Evolutionary conservation across 2,888 invertebrate species (phyloP).

Genomic region (Brachynemurus nebulosus): DNA sequence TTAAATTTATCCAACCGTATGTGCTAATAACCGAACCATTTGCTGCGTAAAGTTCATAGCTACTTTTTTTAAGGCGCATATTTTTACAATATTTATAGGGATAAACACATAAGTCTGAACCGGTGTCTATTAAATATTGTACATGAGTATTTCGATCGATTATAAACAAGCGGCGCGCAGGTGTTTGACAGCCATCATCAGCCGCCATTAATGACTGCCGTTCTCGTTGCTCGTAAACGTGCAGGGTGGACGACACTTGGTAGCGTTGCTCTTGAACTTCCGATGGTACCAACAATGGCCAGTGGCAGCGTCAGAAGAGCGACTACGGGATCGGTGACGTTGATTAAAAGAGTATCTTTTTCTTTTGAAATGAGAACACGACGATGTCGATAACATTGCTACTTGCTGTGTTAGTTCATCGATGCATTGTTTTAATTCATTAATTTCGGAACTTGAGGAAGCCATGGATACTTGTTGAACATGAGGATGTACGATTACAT

Average conservation of each 20-base stretch:
- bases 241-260: no score
- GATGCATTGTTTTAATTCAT: background rate
- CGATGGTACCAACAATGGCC: no score
- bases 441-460: background rate
- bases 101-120: conserved; percentile 11
- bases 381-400: background rate
- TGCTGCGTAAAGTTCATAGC: background rate
- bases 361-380: no score
- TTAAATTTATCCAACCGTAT: background rate
- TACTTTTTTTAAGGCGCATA: no score
- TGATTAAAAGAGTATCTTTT: no score
- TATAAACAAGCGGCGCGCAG: background rate
- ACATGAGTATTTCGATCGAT: background rate
- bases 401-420: background rate
- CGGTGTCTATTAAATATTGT: conserved; percentile 1
- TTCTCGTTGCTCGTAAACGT: conserved; percentile 16
- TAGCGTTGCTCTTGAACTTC: no score
- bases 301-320: no score
- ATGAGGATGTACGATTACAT: background rate
- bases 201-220: conserved; percentile 16
- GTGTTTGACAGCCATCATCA: conserved; percentile 10
- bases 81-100: conserved; percentile 37
- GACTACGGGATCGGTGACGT: no score
- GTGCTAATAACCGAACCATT: background rate
- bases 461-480: no score